Percentiles rank a stretch among this genome's conserved stretches.
Evolutionary conservation across 2,888 invertebrate genomes (phyloP).

Genomic region (Odontocolon sp.): DNA sequence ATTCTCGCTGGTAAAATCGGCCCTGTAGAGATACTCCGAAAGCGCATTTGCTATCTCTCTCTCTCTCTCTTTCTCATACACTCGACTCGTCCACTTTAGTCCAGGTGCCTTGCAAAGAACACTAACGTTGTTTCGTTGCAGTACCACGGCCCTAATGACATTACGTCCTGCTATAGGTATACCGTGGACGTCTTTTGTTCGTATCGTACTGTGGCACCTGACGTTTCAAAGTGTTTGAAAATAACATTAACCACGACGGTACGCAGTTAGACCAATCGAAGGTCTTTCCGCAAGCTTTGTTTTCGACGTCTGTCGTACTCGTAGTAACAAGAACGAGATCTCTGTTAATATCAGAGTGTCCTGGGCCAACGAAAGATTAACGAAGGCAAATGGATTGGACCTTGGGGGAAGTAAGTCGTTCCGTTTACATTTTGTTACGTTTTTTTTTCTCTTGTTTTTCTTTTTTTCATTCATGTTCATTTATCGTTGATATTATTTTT

Average conservation of each 20-base stretch:
- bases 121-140: conserved; percentile 1
- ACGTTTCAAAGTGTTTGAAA: not conserved
- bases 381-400: too few species aligned
- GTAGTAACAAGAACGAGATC: not conserved
- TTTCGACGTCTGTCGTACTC: not conserved
- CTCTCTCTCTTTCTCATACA: too few species aligned
- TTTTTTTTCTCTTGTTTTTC: not conserved
- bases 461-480: not conserved
- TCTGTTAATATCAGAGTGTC: not conserved
- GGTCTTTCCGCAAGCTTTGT: not conserved
- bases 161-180: not conserved
- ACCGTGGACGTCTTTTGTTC: not conserved
- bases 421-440: too few species aligned
- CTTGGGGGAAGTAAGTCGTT: too few species aligned
- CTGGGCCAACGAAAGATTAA: not conserved
- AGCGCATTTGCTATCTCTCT: too few species aligned
- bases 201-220: not conserved
- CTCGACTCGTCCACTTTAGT: too few species aligned
- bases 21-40: too few species aligned
- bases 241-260: not conserved
- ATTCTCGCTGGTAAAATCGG: too few species aligned
- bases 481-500: not conserved
- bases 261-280: too few species aligned
- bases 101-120: conserved; percentile 2
- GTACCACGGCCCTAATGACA: conserved; percentile 4